These are phyloP conservation scores for Stegastes partitus DNA, from an alignment of 2,113 vertebrate genomes.

Conservation along the genomic window DNA sequence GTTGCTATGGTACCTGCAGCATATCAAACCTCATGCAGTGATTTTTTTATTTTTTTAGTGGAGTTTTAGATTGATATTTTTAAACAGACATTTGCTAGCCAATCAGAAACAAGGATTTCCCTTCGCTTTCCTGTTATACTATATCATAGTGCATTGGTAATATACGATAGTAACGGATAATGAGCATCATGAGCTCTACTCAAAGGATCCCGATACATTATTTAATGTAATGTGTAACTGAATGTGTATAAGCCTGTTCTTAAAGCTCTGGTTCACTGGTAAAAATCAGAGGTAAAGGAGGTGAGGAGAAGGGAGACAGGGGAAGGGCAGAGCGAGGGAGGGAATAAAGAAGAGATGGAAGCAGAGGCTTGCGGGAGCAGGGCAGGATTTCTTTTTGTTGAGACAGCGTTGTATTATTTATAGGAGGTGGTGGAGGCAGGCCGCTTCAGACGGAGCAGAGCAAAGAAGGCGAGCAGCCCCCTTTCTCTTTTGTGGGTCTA, in stretches of 20 bases:
- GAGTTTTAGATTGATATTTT: no score
- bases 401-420: slow-evolving; percentile 79
- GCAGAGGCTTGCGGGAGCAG: slow-evolving; percentile 51
- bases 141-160: no score
- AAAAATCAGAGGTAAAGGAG: slow-evolving; percentile 31
- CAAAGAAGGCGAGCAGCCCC: slow-evolving; percentile 65
- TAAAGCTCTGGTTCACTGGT: background rate
- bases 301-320: slow-evolving; percentile 21
- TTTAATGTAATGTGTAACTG: background rate
- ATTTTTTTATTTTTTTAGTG: no score
- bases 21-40: no score
- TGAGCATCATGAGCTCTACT: background rate
- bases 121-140: no score
- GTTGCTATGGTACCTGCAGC: no score
- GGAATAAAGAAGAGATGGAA: slow-evolving; percentile 48
- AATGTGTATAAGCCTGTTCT: background rate
- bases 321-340: background rate
- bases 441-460: slow-evolving; percentile 68
- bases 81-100: no score
- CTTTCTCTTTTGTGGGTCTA: slow-evolving; percentile 76
- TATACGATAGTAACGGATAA: no score
- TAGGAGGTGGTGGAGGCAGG: slow-evolving; percentile 77
- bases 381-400: slow-evolving; percentile 68
- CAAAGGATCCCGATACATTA: background rate
- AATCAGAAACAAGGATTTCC: no score